A percentile compares a stretch with the other conserved stretches of the same genome.
phyloP scores from a whole-genome alignment of 2,888 invertebrate species.

The Scaptodrosophila latifasciaeformis region DNA sequence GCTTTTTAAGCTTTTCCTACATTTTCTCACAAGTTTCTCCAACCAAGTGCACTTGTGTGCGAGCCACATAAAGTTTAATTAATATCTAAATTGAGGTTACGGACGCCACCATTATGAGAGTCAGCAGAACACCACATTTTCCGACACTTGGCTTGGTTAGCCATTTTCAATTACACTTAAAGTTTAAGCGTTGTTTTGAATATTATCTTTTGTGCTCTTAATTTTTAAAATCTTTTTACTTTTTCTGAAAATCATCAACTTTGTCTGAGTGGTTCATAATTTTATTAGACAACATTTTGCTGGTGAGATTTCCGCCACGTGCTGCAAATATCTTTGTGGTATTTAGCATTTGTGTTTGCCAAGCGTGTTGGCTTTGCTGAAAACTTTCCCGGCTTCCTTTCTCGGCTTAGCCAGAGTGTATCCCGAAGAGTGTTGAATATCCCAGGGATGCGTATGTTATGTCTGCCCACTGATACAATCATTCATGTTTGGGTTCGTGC shows the following conservation, averaged over 20 bases:
- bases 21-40: too few species aligned
- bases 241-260: constrained; percentile 31
- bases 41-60: too few species aligned
- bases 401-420: too few species aligned
- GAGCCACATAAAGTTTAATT: constrained; percentile 58
- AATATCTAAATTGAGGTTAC: constrained; percentile 29
- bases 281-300: constrained; percentile 40
- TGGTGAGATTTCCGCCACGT: constrained; percentile 50
- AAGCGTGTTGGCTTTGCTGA: too few species aligned
- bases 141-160: constrained; percentile 21
- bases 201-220: background rate
- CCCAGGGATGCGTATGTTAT: too few species aligned
- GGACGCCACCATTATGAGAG: too few species aligned
- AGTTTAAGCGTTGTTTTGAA: constrained; percentile 37
- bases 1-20: too few species aligned
- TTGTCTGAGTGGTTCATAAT: constrained; percentile 43
- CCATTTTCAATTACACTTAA: constrained; percentile 56
- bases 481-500: background rate
- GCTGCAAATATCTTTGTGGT: constrained; percentile 35
- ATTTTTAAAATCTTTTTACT: background rate
- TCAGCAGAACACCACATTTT: constrained; percentile 20
- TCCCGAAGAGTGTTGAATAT: too few species aligned
- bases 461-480: too few species aligned
- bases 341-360: constrained; percentile 1
- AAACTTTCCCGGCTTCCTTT: too few species aligned